Evolutionary conservation across 2,888 invertebrate species (phyloP), one percentile per base, ranked within the genome.

Genomic region (Lasioglossum morio): DNA sequence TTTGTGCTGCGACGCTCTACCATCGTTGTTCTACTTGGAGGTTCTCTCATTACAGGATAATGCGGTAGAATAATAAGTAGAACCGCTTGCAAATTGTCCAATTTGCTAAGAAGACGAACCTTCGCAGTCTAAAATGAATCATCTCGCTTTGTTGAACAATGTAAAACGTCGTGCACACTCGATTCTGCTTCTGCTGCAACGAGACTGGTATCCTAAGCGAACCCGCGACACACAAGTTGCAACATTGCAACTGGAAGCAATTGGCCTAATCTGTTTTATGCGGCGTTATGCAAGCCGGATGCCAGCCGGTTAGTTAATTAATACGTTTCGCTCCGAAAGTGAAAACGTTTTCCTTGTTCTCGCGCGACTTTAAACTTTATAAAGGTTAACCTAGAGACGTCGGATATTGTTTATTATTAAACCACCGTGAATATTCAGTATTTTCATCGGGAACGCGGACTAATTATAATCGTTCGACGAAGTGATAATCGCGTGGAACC

Each of bases 241-340:
- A 10, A 72, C 77, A 72, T 81, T 85, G 66, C 82, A 82, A 84
- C 84, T 79, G 78, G 80, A 83, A 80, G 84, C 90, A 87, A 90
- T 89, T 87, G 79, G 73, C 30, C 48, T 66, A 80, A 81, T 82
- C 72, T 69, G 81, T 34, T 74, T 78, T 57, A 16, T 30, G 23
- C 48, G 37, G 7, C 16, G 69, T 90, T 87, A 84, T 73, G 23
- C 79, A 87, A 89, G 76, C 57, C 72, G 60, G 75, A 82, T 57
- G 53, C 70, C 77, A 60, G 53, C 34, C 70, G n/a, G 60, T 81
- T 73, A 78, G 82, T 89, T 73, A 81, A 89, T 89, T 81, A 72
- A 72, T 66, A 70, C 72, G 72, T 73, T 80, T 63, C 79, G 75
- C 74, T 69, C 74, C 46, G 77, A 53, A 84, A 87, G 72, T 84